Base-by-base conservation (phyloP, 1,140 invertebrate genomes). In the Drosophila auraria region DNA sequence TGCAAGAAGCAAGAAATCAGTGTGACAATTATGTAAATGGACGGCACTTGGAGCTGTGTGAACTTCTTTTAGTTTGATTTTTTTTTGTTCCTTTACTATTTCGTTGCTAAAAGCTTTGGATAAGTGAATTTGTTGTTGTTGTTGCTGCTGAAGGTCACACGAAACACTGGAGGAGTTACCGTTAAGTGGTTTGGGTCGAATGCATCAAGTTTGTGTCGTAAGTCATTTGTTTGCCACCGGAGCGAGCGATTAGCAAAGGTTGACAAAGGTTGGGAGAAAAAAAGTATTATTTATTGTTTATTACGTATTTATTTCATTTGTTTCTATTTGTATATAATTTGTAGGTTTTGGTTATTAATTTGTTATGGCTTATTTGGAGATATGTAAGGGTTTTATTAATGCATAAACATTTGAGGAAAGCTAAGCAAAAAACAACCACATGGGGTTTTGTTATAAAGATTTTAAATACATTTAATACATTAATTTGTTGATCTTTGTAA, bases 1-100 rank as follows among this genome's bases (percentile, higher is more conserved):
- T 42, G 47, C 36, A 42, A 57, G 42, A 42, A 64, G 64, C 49
- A 64, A 64, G 63, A 83, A 89, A 79, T 78, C 80, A 80, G 83
- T 89, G 84, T 84, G 84, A 89, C 84, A 89, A 89, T 89, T 89
- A 89, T 89, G 82, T 89, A 90, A 89, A 89, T 89, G 84, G 86
- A 81, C 61, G 80, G 80, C 84, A 87, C 82, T 86, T 86, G 83
- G 58, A 51, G 62, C 69, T 78, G 59, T 78, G 76, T 63, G 65
- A 78, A 70, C 63, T 71, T 81, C 49, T 65, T 73, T 60, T 36
- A 44, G 45, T 49, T 38, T 42, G 27, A 30, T 68, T 49, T 66
- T 12, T 58, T 20, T 33, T 25, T 40, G 33, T 38, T n/a, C n/a
- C n/a, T 36, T 45, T n/a, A 45, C 25, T 49, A n/a, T 76, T n/a